Base-by-base conservation (phyloP, 2,113 vertebrate species). In the Lepus timidus region DNA sequence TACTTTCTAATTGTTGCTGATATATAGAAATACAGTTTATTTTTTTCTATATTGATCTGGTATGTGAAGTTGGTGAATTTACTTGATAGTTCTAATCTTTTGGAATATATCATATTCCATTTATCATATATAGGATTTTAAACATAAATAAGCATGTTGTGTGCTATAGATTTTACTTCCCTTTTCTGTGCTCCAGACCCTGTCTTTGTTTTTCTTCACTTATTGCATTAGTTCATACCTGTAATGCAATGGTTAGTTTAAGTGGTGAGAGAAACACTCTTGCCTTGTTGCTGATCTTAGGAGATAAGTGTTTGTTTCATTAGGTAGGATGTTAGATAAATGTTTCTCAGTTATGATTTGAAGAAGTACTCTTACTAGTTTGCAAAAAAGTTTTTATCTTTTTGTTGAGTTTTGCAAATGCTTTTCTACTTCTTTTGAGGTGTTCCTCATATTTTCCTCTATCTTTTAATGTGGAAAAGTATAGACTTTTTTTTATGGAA, bases 321-420 rank as follows among this genome's bases (percentile, higher is more conserved):
- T 20, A 1, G 79, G n/a, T 52, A 27, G 71, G 39, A 39, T 73
- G 25, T 44, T 74, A 74, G 33, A 68, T 68, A 49, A 44, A 68
- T 83, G 36, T 55, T 58, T 89, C 75, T 65, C 22, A 83, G 33
- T 67, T 83, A 51, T 68, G 49, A 13, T 82, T 65, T 90, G 39
- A 73, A 39, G 22, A 85, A 80, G 55, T 64, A 79, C 65, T 70
- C 31, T 70, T n/a, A n/a, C 31, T 71, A 16, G n/a, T 33, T 9
- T 16, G n/a, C 17, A 7, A 9, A 20, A 31, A 27, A 76, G 27
- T 81, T 86, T 86, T 87, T 88, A 68, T 76, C 51, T 12, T 87
- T 49, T 75, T 83, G 36, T 68, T 87, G 33, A 86, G 17, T 83
- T 83, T 92, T 92, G 25, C 36, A 70, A 39, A 91, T 76, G 44